A percentile compares a stretch with the other conserved stretches of the same genome.
These are phyloP conservation scores for Drepana arcuata DNA, from an alignment of 1,140 invertebrate genomes.

Conservation along the genomic window DNA sequence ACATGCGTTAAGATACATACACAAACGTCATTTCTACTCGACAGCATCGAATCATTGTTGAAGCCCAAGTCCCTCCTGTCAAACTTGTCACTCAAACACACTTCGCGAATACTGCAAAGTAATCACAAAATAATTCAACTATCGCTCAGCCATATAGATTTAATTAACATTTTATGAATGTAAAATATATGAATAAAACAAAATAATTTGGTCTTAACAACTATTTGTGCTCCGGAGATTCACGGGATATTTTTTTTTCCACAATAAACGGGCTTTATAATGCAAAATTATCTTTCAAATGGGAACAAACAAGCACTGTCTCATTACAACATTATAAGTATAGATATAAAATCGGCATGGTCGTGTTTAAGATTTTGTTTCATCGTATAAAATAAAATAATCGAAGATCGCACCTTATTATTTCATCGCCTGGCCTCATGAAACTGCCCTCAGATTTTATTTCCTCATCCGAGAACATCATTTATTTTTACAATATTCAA, in stretches of 20 bases:
- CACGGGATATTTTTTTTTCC: too few relatives aligned
- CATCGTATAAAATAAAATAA: slow-evolving; percentile 41
- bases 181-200: too few relatives aligned
- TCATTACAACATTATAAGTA: too few relatives aligned
- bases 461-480: slow-evolving; percentile 64
- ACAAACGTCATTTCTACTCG: slow-evolving; percentile 43
- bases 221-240: too few relatives aligned
- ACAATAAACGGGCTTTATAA: too few relatives aligned
- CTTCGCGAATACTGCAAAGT: slow-evolving; percentile 56
- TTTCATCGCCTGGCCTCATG: slow-evolving; percentile 54
- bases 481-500: slow-evolving; percentile 60
- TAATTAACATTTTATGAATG: too few relatives aligned
- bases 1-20: slow-evolving; percentile 2
- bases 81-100: slow-evolving; percentile 56
- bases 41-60: slow-evolving; percentile 27
- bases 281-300: too few relatives aligned
- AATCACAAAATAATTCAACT: too few relatives aligned
- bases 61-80: slow-evolving; percentile 47
- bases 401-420: slow-evolving; percentile 60
- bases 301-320: too few relatives aligned
- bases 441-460: slow-evolving; percentile 53
- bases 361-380: slow-evolving; percentile 22
- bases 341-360: slow-evolving; percentile 30
- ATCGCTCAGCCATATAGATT: too few relatives aligned
- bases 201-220: too few relatives aligned